These are phyloP conservation scores for Tragelaphus strepsiceros DNA, from an alignment of 2,113 vertebrate genomes.

Conservation along the genomic window DNA sequence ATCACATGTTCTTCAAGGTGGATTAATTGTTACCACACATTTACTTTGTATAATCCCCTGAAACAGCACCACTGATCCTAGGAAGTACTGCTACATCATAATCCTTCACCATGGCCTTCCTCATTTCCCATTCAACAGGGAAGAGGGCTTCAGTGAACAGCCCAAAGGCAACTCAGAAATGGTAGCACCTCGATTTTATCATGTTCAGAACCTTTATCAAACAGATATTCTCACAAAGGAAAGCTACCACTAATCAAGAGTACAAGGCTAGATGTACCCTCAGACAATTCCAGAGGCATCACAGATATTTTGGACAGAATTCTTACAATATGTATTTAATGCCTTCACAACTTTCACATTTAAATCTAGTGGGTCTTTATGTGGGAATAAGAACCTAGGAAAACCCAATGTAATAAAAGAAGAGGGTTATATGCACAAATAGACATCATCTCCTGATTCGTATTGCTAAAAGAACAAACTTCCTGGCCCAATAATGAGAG, in stretches of 20 bases:
- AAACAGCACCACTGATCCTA: neutral
- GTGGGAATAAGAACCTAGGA: neutral
- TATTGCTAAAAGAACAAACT: neutral
- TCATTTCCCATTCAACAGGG: neutral
- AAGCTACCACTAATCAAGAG: neutral
- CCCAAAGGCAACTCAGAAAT: neutral
- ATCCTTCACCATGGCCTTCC: neutral
- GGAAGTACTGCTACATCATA: neutral
- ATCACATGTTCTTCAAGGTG: neutral
- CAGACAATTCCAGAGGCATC: neutral
- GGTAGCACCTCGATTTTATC: neutral
- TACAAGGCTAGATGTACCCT: neutral
- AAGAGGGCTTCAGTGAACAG: neutral
- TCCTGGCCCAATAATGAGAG: neutral
- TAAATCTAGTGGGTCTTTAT: neutral
- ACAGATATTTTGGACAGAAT: neutral
- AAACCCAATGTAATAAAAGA: neutral
- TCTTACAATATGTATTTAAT: neutral
- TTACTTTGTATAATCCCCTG: neutral
- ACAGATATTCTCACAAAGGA: neutral
- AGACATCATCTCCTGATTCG: neutral
- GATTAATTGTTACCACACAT: neutral
- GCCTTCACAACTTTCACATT: neutral
- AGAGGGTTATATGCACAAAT: neutral
- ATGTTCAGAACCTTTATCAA: neutral